Evolutionary conservation across 2,888 invertebrate species (phyloP).

Genomic region (Monochamus alternatus): DNA sequence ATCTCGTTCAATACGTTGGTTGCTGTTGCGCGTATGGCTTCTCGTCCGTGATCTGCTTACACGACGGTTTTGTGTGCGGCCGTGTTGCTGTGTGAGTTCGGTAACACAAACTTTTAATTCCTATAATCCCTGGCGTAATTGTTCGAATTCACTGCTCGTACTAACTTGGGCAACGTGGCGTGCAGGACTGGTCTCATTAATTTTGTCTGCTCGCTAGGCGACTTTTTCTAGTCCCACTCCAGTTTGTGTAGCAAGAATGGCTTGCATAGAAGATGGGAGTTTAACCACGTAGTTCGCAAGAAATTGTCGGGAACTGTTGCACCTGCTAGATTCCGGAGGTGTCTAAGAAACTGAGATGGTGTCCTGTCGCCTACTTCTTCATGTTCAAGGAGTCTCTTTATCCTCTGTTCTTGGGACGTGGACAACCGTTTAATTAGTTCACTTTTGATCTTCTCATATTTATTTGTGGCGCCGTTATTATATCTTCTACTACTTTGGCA

Average conservation of each 20-base stretch:
- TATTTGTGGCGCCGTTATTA: neutral
- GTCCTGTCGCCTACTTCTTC: constrained; percentile 6
- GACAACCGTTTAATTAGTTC: neutral
- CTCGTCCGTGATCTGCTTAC: neutral
- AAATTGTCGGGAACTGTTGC: neutral
- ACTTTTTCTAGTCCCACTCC: neutral
- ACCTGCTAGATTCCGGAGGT: neutral
- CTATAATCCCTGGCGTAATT: neutral
- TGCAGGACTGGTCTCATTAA: neutral
- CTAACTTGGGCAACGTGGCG: neutral
- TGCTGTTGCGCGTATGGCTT: neutral
- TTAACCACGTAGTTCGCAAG: neutral
- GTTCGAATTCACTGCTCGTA: neutral
- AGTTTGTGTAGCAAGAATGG: neutral
- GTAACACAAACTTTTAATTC: neutral
- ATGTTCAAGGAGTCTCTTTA: neutral
- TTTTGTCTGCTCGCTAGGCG: neutral
- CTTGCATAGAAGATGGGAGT: neutral
- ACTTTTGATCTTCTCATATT: neutral
- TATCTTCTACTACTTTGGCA: neutral
- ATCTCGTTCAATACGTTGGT: neutral
- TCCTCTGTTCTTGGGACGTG: neutral
- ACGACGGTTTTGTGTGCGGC: neutral
- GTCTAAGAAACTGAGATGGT: neutral
- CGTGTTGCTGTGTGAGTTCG: neutral